Evolutionary conservation across 1,140 invertebrate species (phyloP).

Genomic region (Brachionus manjavacas): DNA sequence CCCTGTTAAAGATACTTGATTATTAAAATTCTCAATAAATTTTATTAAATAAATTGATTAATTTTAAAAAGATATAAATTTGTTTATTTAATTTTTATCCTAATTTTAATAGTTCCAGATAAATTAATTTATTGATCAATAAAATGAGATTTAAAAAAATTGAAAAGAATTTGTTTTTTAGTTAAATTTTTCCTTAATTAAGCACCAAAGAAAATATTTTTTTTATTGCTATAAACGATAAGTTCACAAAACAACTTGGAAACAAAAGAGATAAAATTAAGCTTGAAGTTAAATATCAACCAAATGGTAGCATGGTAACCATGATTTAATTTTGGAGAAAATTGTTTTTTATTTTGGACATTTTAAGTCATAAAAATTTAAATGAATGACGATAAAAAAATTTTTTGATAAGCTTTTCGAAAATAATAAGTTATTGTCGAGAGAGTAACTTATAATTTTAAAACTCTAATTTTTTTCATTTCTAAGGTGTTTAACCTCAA

Average conservation of each 20-base stretch:
- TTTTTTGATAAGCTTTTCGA: conserved; percentile 17
- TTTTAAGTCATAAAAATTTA: conserved; percentile 18
- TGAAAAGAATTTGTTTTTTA: background rate
- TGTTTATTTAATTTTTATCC: too few species aligned
- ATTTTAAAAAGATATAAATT: too few species aligned
- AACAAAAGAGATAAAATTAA: background rate
- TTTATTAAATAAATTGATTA: too few species aligned
- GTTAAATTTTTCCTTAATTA: background rate
- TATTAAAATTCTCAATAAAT: too few species aligned
- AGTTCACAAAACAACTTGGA: background rate
- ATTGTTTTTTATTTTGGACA: background rate
- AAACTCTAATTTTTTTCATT: background rate
- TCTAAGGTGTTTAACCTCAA: conserved; percentile 33
- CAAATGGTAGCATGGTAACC: conserved; percentile 32
- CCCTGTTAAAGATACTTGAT: too few species aligned
- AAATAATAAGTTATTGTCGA: conserved; percentile 2
- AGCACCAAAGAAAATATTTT: background rate
- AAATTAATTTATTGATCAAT: background rate
- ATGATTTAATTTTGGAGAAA: background rate
- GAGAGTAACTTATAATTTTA: background rate
- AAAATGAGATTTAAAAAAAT: background rate
- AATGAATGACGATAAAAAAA: background rate
- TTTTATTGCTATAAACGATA: background rate
- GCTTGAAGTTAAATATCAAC: background rate
- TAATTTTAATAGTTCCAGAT: too few species aligned